Evolutionary conservation across 2,797 vertebrate species (phyloP).

Genomic region (Myiotriccus ornatus): DNA sequence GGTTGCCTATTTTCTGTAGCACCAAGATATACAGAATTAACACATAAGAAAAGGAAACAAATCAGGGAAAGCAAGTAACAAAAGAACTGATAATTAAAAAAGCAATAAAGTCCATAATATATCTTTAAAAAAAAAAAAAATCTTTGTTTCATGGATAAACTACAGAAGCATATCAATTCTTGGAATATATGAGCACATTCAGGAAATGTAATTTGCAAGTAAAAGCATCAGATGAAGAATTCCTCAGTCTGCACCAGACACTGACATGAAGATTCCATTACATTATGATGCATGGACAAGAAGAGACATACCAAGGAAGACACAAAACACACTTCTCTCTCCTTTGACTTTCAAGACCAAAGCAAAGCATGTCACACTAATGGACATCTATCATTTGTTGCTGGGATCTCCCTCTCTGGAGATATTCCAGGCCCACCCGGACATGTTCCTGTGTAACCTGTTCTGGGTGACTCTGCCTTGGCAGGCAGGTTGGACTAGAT

Average conservation of each 20-base stretch:
- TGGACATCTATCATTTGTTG: background rate
- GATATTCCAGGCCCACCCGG: background rate
- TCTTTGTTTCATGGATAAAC: background rate
- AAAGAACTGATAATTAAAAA: background rate
- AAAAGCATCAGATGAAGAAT: background rate
- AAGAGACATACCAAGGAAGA: background rate
- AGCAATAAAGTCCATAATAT: background rate
- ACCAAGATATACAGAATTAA: background rate
- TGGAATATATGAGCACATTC: background rate
- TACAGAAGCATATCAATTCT: background rate
- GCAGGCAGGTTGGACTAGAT: background rate
- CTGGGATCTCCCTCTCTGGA: background rate
- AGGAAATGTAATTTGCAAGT: background rate
- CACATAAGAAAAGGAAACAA: background rate
- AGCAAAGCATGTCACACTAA: background rate
- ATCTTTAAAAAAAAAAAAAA: too few species aligned
- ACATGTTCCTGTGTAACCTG: accelerated
- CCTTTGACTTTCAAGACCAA: background rate
- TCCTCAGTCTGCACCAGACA: background rate
- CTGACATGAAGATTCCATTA: background rate
- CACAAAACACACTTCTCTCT: background rate
- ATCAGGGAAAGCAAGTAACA: background rate
- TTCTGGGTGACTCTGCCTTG: background rate
- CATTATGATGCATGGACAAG: background rate
- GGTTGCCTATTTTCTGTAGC: background rate